Conservation (phyloP, 2,113 vertebrate species). For the Cyanoderma ruficeps region DNA sequence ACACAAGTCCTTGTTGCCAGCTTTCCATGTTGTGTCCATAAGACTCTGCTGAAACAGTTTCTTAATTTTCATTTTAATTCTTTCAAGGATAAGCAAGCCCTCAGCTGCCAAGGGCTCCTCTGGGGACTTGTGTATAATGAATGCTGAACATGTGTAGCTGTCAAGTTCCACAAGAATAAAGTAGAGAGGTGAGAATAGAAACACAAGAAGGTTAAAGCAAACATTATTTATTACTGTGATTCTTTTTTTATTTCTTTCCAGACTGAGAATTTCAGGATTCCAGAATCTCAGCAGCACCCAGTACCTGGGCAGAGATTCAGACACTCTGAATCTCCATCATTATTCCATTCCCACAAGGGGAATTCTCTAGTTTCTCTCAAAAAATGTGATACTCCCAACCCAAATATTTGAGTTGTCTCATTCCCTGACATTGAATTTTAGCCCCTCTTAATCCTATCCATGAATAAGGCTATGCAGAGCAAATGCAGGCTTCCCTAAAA, state of each 20-base stretch:
- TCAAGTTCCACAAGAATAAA: conserved; percentile 40
- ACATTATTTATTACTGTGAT: not conserved
- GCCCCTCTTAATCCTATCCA: not conserved
- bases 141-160: conserved; percentile 58
- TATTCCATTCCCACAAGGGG: not conserved
- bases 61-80: conserved; percentile 11
- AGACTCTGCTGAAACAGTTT: not conserved
- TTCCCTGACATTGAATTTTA: not conserved
- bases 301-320: not conserved
- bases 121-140: conserved; percentile 39
- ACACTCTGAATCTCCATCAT: not conserved
- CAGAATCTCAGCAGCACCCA: not conserved
- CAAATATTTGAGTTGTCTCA: not conserved
- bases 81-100: conserved; percentile 41
- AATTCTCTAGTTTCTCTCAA: not conserved
- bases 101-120: conserved; percentile 41
- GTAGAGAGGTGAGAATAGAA: conserved; percentile 23
- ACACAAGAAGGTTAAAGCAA: conserved; percentile 38
- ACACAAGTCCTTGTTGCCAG: not conserved
- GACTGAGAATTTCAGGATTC: not conserved
- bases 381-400: not conserved
- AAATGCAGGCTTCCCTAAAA: not conserved
- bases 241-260: not conserved
- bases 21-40: not conserved
- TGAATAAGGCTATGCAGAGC: not conserved